phyloP scores from a whole-genome alignment of 1,140 invertebrate species.

The Plectrocnemia conspersa region DNA sequence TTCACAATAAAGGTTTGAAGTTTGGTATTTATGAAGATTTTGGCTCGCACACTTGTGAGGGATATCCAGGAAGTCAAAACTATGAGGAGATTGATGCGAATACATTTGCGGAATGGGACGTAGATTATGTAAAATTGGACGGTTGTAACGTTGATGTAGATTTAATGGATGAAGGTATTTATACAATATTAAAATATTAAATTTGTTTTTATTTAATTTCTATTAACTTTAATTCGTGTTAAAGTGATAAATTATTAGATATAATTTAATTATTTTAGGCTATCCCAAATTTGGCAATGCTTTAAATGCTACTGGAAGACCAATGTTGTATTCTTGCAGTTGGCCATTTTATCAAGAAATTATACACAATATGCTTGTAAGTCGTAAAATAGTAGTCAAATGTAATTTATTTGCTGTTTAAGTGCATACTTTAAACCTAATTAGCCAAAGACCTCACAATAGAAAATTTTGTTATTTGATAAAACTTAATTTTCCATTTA shows the following conservation, averaged over 20 bases:
- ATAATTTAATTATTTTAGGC: constrained; percentile 47
- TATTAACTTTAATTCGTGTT: too few species aligned
- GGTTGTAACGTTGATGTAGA: constrained; percentile 71
- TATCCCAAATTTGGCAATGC: constrained; percentile 69
- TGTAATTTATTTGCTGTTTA: too few species aligned
- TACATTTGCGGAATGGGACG: constrained; percentile 82
- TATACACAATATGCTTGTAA: too few species aligned
- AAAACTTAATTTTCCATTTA: too few species aligned
- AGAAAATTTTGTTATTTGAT: too few species aligned
- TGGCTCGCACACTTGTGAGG: constrained; percentile 76
- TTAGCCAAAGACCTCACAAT: too few species aligned
- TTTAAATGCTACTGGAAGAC: constrained; percentile 73
- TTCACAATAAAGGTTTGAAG: constrained; percentile 75
- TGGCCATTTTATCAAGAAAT: constrained; percentile 80
- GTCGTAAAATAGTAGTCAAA: too few species aligned
- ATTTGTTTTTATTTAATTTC: too few species aligned
- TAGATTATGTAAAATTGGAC: constrained; percentile 87
- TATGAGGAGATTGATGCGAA: constrained; percentile 61
- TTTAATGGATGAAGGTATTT: constrained; percentile 52
- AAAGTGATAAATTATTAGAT: too few species aligned
- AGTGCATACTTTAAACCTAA: too few species aligned
- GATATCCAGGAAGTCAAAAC: constrained; percentile 77
- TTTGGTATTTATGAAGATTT: constrained; percentile 88
- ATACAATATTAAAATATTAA: too few species aligned
- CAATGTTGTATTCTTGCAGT: constrained; percentile 84